Base-by-base conservation (phyloP, 1,140 invertebrate genomes). In the Cardiocondyla obscurior region DNA sequence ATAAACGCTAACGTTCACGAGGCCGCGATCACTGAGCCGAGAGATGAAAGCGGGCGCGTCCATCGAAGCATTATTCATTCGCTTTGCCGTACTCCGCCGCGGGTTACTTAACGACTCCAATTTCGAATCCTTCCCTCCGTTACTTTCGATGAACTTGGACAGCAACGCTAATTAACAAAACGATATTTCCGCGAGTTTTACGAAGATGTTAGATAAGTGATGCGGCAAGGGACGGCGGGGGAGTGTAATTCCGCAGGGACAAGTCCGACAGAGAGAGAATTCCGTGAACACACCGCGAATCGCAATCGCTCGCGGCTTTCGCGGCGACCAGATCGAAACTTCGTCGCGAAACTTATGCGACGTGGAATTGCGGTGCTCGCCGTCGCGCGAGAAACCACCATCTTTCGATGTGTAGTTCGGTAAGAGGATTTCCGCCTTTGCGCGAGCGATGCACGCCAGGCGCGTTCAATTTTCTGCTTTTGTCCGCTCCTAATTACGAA, bases 401-500 rank as follows among this genome's bases (percentile, higher is more conserved):
- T 79, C 74, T 79, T 79, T 79, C 74, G 74, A 69, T 79, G 62
- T 79, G 62, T 79, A 79, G 62, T 79, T 79, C 30, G 62, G 62
- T 79, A 79, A 79, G 74, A 79, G 74, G 74, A 79, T 79, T 79
- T 79, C 74, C 74, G 46, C 22, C 74, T 67, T 79, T 69, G 74
- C 62, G 46, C 60, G 62, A 79, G 69, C 62, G 74, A 79, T 79
- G 74, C 62, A 69, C 46, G 74, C 74, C 74, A 67, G 62, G 49
- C 74, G 33, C 62, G 62, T 79, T 79, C 74, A 79, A 79, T 79
- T 79, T 79, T 79, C 74, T 79, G 74, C 74, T 79, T 79, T 79
- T 79, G 74, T 79, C 74, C 74, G 74, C 74, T 42, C 25, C 74
- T 79, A 79, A 79, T 79, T 79, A 79, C 74, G 46, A 79, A 79